Conservation (phyloP, 2,113 vertebrate species). For the Mormoops blainvillei region DNA sequence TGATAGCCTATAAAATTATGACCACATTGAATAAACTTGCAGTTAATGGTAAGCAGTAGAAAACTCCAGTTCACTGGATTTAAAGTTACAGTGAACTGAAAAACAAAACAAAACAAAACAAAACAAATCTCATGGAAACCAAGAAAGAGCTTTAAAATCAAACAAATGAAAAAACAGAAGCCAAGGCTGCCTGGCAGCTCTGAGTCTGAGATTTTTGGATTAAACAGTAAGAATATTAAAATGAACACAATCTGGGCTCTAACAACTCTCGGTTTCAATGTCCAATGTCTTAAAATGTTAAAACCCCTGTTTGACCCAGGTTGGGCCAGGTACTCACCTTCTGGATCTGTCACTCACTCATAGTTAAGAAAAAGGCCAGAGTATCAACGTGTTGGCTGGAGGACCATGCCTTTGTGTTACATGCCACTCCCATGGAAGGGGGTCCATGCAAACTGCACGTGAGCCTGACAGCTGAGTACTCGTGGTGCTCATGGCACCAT, state of each 20-base stretch:
- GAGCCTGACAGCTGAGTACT: background rate
- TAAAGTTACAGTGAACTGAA: background rate
- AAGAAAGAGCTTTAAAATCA: background rate
- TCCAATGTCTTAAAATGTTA: background rate
- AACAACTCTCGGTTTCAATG: background rate
- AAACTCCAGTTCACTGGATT: background rate
- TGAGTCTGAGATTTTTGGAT: background rate
- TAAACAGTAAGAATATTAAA: background rate
- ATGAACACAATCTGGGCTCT: background rate
- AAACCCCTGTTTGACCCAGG: background rate
- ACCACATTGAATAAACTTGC: background rate
- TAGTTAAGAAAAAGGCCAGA: background rate
- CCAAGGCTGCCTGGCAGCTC: background rate
- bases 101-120: too few relatives aligned
- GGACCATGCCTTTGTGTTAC: fast-evolving
- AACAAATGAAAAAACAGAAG: background rate
- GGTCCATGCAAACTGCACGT: fast-evolving
- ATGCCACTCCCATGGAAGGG: background rate
- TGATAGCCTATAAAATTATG: background rate
- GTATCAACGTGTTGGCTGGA: background rate
- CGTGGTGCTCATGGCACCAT: fast-evolving
- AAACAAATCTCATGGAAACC: background rate
- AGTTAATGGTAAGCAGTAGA: background rate
- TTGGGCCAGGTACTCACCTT: background rate
- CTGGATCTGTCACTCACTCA: background rate